These are phyloP conservation scores for Nycticryphes semicollaris DNA, from an alignment of 2,113 vertebrate species.

Conservation along the genomic window DNA sequence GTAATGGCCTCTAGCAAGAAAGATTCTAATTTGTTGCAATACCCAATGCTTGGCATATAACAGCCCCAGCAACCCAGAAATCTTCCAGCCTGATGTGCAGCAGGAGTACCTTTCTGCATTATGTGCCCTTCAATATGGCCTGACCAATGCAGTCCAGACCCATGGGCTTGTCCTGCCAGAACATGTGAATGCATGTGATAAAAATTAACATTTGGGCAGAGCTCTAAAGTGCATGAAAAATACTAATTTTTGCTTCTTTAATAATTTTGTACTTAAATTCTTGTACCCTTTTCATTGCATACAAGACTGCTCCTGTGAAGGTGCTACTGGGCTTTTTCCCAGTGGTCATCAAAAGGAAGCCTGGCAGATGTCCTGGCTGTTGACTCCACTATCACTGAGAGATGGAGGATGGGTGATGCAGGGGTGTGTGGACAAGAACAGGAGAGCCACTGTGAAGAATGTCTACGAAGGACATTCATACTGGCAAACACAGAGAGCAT, in stretches of 20 bases:
- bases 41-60: not conserved
- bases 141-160: not conserved
- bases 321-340: not conserved
- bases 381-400: not conserved
- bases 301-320: not conserved
- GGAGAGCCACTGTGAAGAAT: not conserved
- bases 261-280: not conserved
- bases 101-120: not conserved
- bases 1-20: not conserved
- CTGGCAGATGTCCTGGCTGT: not conserved
- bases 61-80: not conserved
- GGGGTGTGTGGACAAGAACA: not conserved
- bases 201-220: not conserved
- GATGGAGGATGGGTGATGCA: not conserved
- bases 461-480: not conserved
- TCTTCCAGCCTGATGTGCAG: not conserved
- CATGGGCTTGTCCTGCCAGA: not conserved
- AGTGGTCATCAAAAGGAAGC: not conserved
- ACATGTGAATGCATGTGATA: not conserved
- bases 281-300: not conserved
- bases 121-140: too few relatives aligned
- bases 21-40: not conserved
- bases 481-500: not conserved
- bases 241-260: not conserved
- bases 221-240: not conserved